These are phyloP conservation scores for Orius laevigatus DNA, from an alignment of 1,140 invertebrate species.

Conservation along the genomic window DNA sequence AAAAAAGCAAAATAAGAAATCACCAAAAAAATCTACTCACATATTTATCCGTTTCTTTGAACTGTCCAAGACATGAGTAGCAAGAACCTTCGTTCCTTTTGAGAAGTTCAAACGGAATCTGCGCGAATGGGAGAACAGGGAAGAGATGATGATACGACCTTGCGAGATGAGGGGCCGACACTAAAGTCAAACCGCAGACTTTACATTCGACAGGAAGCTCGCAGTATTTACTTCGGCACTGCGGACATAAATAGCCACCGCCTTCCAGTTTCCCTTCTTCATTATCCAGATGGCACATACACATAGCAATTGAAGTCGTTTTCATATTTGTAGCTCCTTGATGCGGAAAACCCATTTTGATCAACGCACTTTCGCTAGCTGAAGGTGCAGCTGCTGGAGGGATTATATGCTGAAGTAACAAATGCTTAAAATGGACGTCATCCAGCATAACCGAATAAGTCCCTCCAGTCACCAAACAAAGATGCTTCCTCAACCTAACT, in stretches of 20 bases:
- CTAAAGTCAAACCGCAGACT: slow-evolving; percentile 87
- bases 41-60: slow-evolving; percentile 13
- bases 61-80: background rate
- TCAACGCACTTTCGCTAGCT: slow-evolving; percentile 44
- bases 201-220: slow-evolving; percentile 93
- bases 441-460: slow-evolving; percentile 78
- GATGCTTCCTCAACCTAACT: slow-evolving; percentile 69
- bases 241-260: slow-evolving; percentile 81
- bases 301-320: slow-evolving; percentile 56
- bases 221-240: slow-evolving; percentile 90
- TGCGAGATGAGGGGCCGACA: slow-evolving; percentile 92
- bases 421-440: slow-evolving; percentile 65
- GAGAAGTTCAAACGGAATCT: slow-evolving; percentile 26
- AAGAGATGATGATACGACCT: slow-evolving; percentile 95
- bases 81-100: background rate
- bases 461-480: slow-evolving; percentile 71
- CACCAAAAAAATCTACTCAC: slow-evolving; percentile 8
- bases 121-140: slow-evolving; percentile 70
- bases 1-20: slow-evolving; percentile 23
- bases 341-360: slow-evolving; percentile 89
- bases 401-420: slow-evolving; percentile 38
- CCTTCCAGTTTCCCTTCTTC: slow-evolving; percentile 38
- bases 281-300: slow-evolving; percentile 79
- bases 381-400: slow-evolving; percentile 63
- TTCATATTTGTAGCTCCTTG: slow-evolving; percentile 34